Evolutionary conservation across 2,113 vertebrate genomes (phyloP), one percentile per base, ranked within the genome.

Genomic region (Eurystomus gularis): DNA sequence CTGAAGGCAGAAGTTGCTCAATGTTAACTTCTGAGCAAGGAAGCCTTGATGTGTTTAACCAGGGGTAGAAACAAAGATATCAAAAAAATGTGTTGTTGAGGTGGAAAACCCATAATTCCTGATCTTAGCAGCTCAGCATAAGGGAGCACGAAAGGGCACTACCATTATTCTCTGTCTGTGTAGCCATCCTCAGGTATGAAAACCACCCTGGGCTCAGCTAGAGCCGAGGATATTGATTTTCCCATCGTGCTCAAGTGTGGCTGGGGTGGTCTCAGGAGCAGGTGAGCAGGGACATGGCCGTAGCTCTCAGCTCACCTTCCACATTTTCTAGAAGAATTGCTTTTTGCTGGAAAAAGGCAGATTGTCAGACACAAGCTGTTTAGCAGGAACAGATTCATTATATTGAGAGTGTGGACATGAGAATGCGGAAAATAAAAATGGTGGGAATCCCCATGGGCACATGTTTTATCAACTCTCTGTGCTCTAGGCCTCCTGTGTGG

Each of bases 201-300:
- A 51, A 33, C 55, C 12, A 20, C 16, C n/a, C 81, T 4, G 6
- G 7, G 31, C 78, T 17, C 13, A 9, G 48, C 57, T 15, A 2
- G 0, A 33, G 51, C 2, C 3, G 5, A 13, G 33, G n/a, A 1
- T 9, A 8, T 11, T 35, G 40, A 14, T 15, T 37, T 62, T 57
- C 35, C 77, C 4, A 0, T 18, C 0, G 0, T 16, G 48, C 52
- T 25, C 0, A 0, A 24, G 18, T 1, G 0, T 1, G 3, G 37
- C 20, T 2, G 1, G 46, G 20, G n/a, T 23, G 48, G 14, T 23
- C 2, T 1, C 9, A 9, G 52, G n/a, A 37, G 11, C 3, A 18
- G 31, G 28, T 1, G 3, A 37, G 60, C 51, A 31, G 70, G 42
- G 48, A n/a, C 2, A 0, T 1, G 58, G 21, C 31, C 60, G 49